Conservation (phyloP, 2,113 vertebrate species). For the Hiodon alosoides region DNA sequence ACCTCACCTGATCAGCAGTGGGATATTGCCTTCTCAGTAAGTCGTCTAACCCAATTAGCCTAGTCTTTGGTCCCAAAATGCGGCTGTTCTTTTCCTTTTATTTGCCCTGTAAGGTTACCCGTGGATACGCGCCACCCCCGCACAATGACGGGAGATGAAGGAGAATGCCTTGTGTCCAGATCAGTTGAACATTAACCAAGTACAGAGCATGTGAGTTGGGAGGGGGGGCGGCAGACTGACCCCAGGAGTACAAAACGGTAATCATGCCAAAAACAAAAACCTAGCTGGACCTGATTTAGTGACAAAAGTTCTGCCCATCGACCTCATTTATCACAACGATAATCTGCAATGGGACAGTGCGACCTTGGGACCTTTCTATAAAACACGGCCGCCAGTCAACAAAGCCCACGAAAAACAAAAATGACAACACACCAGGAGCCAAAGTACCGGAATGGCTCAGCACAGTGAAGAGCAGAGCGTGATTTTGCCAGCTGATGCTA, state of each 20-base stretch:
- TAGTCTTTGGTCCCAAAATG: neutral
- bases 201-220: neutral
- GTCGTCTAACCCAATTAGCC: neutral
- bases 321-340: too few species aligned
- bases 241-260: neutral
- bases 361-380: too few species aligned
- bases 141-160: neutral
- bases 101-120: conserved; percentile 7
- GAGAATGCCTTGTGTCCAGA: neutral
- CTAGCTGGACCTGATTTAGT: too few species aligned
- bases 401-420: too few species aligned
- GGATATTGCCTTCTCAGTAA: neutral
- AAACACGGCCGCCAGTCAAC: too few species aligned
- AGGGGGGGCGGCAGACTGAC: neutral
- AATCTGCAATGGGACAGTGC: too few species aligned
- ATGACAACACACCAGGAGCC: too few species aligned
- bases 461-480: too few species aligned
- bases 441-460: too few species aligned
- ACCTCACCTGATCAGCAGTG: neutral
- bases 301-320: too few species aligned
- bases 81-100: neutral
- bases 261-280: neutral
- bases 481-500: too few species aligned
- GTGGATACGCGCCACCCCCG: conserved; percentile 8
- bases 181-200: conserved; percentile 14